A percentile compares a stretch with the other conserved stretches of the same genome.
These are phyloP conservation scores for Netelia fuscicornis DNA, from an alignment of 2,888 invertebrate genomes.

Conservation along the genomic window DNA sequence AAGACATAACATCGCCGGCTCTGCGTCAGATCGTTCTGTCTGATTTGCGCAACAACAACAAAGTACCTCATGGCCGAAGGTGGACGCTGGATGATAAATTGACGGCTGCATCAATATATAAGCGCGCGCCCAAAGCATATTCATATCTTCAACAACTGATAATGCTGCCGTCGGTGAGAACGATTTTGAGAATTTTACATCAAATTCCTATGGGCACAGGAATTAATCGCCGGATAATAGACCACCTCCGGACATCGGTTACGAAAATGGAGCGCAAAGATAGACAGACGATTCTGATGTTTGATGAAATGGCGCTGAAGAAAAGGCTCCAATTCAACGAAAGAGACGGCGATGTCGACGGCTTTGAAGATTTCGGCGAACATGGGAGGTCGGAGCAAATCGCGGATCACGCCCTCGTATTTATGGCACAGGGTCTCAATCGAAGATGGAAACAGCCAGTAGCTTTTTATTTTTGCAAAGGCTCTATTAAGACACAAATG, in stretches of 20 bases:
- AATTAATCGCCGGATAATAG: background rate
- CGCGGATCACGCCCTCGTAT: constrained; percentile 32
- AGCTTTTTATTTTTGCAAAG: constrained; percentile 27
- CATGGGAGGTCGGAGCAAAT: background rate
- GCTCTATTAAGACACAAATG: background rate
- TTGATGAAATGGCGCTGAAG: constrained; percentile 42
- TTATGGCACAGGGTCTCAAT: background rate
- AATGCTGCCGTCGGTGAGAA: constrained; percentile 6
- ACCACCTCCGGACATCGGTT: background rate
- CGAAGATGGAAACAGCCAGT: constrained; percentile 10
- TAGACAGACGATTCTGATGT: constrained; percentile 7
- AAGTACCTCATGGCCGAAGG: background rate
- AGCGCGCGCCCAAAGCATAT: constrained; percentile 35
- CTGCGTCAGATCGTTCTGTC: no score
- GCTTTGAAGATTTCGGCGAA: constrained; percentile 38
- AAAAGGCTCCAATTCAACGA: constrained; percentile 16
- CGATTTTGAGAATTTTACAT: constrained; percentile 2
- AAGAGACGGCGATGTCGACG: background rate
- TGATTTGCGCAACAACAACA: no score
- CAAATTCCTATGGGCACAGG: constrained; percentile 12
- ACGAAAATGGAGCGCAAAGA: background rate
- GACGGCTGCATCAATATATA: constrained; percentile 6
- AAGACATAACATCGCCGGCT: no score
- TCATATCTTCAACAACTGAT: constrained; percentile 27
- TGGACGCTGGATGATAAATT: constrained; percentile 11